These are phyloP conservation scores for Tiphia femorata DNA, from an alignment of 2,888 invertebrate species.

Conservation along the genomic window DNA sequence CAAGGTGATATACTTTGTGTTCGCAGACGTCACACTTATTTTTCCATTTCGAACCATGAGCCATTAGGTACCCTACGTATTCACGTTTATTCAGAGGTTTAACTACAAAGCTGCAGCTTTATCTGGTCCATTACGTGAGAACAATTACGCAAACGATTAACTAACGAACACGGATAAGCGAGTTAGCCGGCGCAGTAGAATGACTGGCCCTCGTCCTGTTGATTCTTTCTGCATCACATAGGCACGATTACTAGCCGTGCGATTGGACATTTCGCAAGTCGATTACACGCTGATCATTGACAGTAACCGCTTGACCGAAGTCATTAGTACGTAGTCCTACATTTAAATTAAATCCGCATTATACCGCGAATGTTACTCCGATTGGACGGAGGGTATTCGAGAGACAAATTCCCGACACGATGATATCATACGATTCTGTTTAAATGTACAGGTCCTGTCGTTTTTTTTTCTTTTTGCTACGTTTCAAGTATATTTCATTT, in stretches of 20 bases:
- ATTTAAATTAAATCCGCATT: no score
- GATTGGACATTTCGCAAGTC: slow-evolving; percentile 41
- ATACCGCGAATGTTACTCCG: no score
- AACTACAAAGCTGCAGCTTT: slow-evolving; percentile 47
- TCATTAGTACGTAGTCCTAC: no score
- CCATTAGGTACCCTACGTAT: slow-evolving; percentile 7
- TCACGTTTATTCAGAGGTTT: slow-evolving; percentile 28
- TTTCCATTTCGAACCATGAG: slow-evolving; percentile 10
- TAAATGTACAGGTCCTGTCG: no score
- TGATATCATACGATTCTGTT: no score
- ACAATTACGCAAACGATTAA: slow-evolving; percentile 52
- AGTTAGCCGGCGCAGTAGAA: slow-evolving; percentile 48
- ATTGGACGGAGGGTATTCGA: no score
- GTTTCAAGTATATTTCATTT: no score
- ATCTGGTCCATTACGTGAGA: slow-evolving; percentile 38
- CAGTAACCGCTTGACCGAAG: no score
- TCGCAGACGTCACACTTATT: slow-evolving; percentile 4
- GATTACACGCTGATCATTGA: slow-evolving; percentile 30
- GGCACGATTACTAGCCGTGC: slow-evolving; percentile 45
- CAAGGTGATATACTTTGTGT: not conserved
- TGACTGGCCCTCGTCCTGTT: slow-evolving; percentile 44
- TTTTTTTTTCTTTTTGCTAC: no score
- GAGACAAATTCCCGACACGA: no score
- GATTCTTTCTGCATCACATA: slow-evolving; percentile 44
- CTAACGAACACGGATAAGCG: slow-evolving; percentile 48